Conservation (phyloP, 2,888 invertebrate species). For the Cotesia congregata region DNA sequence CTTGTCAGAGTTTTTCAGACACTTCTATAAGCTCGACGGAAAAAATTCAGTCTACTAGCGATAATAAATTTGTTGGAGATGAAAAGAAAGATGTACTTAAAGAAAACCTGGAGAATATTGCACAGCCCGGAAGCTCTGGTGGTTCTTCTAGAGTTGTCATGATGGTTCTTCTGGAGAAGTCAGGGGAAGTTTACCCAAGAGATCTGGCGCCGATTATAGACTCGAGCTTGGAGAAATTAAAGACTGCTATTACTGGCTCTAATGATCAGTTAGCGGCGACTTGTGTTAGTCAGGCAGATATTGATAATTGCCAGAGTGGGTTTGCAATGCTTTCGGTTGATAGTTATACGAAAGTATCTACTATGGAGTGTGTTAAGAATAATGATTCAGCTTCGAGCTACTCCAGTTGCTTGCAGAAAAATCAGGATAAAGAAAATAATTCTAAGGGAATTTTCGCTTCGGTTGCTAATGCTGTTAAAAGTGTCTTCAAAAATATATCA, state of each 20-base stretch:
- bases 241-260: constrained; percentile 40
- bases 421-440: background rate
- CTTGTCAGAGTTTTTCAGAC: constrained; percentile 49
- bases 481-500: constrained; percentile 59
- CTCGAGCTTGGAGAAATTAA: constrained; percentile 60
- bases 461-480: constrained; percentile 59
- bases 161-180: constrained; percentile 63
- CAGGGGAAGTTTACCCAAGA: constrained; percentile 43
- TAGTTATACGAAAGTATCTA: constrained; percentile 52
- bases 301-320: constrained; percentile 3
- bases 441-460: constrained; percentile 57
- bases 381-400: constrained; percentile 18
- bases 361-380: constrained; percentile 46
- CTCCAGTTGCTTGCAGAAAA: background rate
- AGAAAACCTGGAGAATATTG: constrained; percentile 6
- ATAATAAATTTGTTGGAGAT: constrained; percentile 41
- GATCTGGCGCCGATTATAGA: constrained; percentile 59
- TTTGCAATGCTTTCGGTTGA: constrained; percentile 52
- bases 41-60: constrained; percentile 30
- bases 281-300: background rate
- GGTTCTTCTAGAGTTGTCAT: constrained; percentile 59
- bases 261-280: background rate
- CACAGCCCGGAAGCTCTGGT: constrained; percentile 15
- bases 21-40: constrained; percentile 33
- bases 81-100: constrained; percentile 14